Evolutionary conservation across 2,888 invertebrate genomes (phyloP).

Genomic region (Lasioglossum morio): DNA sequence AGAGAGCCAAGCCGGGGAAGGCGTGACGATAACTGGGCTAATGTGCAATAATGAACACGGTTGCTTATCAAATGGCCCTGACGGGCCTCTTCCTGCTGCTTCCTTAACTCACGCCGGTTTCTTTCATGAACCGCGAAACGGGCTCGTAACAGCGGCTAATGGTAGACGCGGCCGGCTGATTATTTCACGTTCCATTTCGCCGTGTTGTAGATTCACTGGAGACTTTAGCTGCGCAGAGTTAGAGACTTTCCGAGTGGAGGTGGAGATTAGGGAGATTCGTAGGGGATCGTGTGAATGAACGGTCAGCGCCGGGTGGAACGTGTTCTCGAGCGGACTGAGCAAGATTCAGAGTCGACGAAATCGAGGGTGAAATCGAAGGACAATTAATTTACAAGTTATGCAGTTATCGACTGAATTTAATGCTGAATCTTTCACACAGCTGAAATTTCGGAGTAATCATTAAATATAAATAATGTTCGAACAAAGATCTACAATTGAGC

Average conservation of each 20-base stretch:
- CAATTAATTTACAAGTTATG: background rate
- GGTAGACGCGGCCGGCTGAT: conserved; percentile 42
- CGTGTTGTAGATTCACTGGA: background rate
- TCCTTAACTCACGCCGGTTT: conserved; percentile 59
- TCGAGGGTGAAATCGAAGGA: background rate
- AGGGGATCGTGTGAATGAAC: background rate
- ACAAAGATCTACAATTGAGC: background rate
- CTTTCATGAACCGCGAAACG: conserved; percentile 71
- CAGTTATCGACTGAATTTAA: background rate
- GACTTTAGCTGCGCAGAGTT: background rate
- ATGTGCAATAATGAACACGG: conserved; percentile 75
- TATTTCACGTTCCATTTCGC: conserved; percentile 47
- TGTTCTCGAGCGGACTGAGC: background rate
- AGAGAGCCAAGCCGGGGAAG: conserved; percentile 62
- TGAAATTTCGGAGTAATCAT: background rate
- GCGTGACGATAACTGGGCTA: conserved; percentile 75
- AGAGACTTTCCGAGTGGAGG: background rate
- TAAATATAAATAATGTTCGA: background rate
- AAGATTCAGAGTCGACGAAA: background rate
- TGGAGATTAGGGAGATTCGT: conserved; percentile 3
- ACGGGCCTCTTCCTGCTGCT: conserved; percentile 74
- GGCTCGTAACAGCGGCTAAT: conserved; percentile 60
- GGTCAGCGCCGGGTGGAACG: background rate
- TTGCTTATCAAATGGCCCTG: conserved; percentile 76
- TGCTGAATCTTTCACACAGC: background rate